Evolutionary conservation across 2,113 vertebrate species (phyloP), one percentile per base, ranked within the genome.

Genomic region (Ovibos moschatus): DNA sequence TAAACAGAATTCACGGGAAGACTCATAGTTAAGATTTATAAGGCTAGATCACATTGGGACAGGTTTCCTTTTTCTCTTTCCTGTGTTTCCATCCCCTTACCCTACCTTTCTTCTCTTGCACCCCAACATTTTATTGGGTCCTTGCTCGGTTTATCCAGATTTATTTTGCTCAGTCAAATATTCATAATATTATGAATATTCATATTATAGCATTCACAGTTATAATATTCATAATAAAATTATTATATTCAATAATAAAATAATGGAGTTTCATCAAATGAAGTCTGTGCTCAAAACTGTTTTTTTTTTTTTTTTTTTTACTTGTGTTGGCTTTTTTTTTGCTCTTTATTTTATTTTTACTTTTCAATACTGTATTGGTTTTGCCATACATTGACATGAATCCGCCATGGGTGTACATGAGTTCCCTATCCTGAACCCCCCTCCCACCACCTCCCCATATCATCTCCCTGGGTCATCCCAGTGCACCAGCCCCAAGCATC

Each of bases 111-210:
- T 95, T 89, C 51, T 51, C 36, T 96, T 88, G 91, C 33, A 89
- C n/a, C 47, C 88, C 14, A 40, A 81, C 12, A 40, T 96, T 98
- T 96, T 94, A 97, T 51, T 98, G 76, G 10, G n/a, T 96, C 55
- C 83, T 93, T 94, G 67, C 40, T 97, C 64, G 55, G 90, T 94
- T 96, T 97, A 95, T 58, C 78, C 30, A 91, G 90, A 97, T 96
- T 97, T 97, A 95, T 94, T 96, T 87, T 60, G 51, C 91, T 95
- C 71, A 28, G 14, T 95, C 58, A 92, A 43, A 43, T 76, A 43
- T 43, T 27, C 71, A 76, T 74, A 43, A 43, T 43, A 76, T 43
- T 76, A 15, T 40, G 23, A 27, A 7, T 76, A 43, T 43, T 76
- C 12, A 43, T 43, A 43, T 27, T 76, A 15, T 40, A 40, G 4